These are phyloP conservation scores for Danionella cerebrum DNA, from an alignment of 2,113 vertebrate species.

Conservation along the genomic window DNA sequence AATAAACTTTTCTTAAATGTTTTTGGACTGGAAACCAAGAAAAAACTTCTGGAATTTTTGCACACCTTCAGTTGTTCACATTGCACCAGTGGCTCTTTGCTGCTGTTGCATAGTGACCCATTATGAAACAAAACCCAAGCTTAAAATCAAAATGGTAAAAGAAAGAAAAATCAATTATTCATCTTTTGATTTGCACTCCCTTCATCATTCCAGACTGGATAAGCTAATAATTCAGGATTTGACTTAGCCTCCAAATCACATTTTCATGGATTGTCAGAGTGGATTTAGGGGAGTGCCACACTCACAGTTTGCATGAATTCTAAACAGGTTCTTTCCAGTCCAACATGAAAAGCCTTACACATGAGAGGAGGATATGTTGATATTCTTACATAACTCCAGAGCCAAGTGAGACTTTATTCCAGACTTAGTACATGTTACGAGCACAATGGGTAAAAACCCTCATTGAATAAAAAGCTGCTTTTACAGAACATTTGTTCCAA, in stretches of 20 bases:
- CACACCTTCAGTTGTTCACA: too few relatives aligned
- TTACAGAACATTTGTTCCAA: too few relatives aligned
- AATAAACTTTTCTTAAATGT: too few relatives aligned
- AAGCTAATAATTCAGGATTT: slow-evolving; percentile 22
- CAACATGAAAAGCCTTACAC: slow-evolving; percentile 11
- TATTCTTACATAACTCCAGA: slow-evolving; percentile 11
- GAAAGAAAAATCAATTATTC: slow-evolving; percentile 6
- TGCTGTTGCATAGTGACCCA: too few relatives aligned
- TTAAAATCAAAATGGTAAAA: neutral
- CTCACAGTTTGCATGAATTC: slow-evolving; percentile 4
- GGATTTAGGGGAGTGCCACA: slow-evolving; percentile 30
- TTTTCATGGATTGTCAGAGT: slow-evolving; percentile 32
- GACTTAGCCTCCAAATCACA: slow-evolving; percentile 33
- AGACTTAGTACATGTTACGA: neutral
- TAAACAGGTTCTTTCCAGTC: slow-evolving; percentile 2
- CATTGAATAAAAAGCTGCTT: neutral
- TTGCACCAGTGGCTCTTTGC: too few relatives aligned
- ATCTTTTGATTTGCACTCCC: slow-evolving; percentile 19
- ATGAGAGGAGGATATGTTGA: slow-evolving; percentile 4
- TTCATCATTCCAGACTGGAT: slow-evolving; percentile 1
- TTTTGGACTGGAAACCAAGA: too few relatives aligned
- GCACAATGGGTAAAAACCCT: neutral
- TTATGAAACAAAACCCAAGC: too few relatives aligned
- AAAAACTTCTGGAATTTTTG: too few relatives aligned
- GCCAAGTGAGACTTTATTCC: neutral